A percentile compares a stretch with the other conserved stretches of the same genome.
Evolutionary conservation across 2,797 vertebrate genomes (phyloP).

Genomic region (Chelmon rostratus): DNA sequence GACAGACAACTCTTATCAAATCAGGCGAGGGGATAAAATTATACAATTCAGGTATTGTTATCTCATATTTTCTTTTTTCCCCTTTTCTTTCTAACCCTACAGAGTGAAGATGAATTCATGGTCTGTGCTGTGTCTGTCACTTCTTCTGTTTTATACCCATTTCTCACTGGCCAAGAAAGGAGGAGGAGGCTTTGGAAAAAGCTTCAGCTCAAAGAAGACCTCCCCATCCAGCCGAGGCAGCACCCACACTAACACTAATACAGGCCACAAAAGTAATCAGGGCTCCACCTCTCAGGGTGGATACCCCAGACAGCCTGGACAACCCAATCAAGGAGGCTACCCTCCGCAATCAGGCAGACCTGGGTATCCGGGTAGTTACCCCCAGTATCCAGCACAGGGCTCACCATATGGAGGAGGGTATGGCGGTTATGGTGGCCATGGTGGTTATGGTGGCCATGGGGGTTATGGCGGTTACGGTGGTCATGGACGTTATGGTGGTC

Average conservation of each 20-base stretch:
- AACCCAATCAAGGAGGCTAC: neutral
- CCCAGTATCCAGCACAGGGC: neutral
- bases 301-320: neutral
- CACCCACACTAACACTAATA: slow-evolving; percentile 14
- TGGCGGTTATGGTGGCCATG: slow-evolving; percentile 17
- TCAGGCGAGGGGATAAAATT: neutral
- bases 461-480: neutral
- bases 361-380: neutral
- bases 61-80: slow-evolving; percentile 3
- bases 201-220: slow-evolving; percentile 8
- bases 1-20: neutral
- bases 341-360: neutral
- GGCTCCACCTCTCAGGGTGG: slow-evolving; percentile 55
- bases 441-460: slow-evolving; percentile 22
- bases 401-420: slow-evolving; percentile 25
- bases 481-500: no score
- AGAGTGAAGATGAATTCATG: slow-evolving; percentile 58
- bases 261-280: slow-evolving; percentile 40
- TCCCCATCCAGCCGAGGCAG: slow-evolving; percentile 18
- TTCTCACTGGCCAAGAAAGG: slow-evolving; percentile 49
- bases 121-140: slow-evolving; percentile 41
- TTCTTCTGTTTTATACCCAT: slow-evolving; percentile 50
- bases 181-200: slow-evolving; percentile 46
- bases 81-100: neutral
- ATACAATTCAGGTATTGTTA: neutral